These are phyloP conservation scores for Potamilus streckersoni DNA, from an alignment of 1,140 invertebrate genomes.

Conservation along the genomic window DNA sequence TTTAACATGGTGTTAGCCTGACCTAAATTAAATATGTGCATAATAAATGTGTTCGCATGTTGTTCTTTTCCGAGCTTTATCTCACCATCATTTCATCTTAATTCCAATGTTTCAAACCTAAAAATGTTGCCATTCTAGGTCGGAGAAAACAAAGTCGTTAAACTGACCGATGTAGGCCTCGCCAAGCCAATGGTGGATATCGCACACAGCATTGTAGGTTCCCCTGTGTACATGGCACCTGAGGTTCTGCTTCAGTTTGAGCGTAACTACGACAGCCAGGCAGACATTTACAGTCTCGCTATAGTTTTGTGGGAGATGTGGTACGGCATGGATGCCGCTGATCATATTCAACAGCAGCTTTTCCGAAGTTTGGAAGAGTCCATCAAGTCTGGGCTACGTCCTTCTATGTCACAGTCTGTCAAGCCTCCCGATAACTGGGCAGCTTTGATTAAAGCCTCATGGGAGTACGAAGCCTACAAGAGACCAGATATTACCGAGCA, in stretches of 20 bases:
- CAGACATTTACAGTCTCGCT: slow-evolving; percentile 47
- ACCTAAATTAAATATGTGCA: not conserved
- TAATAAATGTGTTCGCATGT: not conserved
- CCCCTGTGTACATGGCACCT: slow-evolving; percentile 58
- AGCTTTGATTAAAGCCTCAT: slow-evolving; percentile 31
- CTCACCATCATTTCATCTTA: not conserved
- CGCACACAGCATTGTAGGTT: slow-evolving; percentile 48
- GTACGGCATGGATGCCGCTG: slow-evolving; percentile 54
- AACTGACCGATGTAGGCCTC: slow-evolving; percentile 60
- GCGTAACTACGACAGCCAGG: slow-evolving; percentile 33
- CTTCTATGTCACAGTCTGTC: slow-evolving; percentile 27
- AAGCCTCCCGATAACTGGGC: slow-evolving; percentile 34
- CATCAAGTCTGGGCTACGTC: slow-evolving; percentile 35
- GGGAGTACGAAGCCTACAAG: slow-evolving; percentile 27
- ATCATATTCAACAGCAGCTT: slow-evolving; percentile 38
- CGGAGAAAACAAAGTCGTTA: slow-evolving; percentile 43
- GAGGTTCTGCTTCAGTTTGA: slow-evolving; percentile 46
- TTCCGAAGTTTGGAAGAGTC: slow-evolving; percentile 29
- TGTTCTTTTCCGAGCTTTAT: not conserved
- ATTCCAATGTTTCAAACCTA: not conserved
- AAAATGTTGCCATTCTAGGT: slow-evolving; percentile 41
- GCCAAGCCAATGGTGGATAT: slow-evolving; percentile 52
- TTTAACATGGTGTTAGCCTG: not conserved
- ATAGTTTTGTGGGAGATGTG: slow-evolving; percentile 61
- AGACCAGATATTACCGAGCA: slow-evolving; percentile 19